Evolutionary conservation across 2,113 vertebrate species (phyloP).

Genomic region (Formicarius rufipectus): DNA sequence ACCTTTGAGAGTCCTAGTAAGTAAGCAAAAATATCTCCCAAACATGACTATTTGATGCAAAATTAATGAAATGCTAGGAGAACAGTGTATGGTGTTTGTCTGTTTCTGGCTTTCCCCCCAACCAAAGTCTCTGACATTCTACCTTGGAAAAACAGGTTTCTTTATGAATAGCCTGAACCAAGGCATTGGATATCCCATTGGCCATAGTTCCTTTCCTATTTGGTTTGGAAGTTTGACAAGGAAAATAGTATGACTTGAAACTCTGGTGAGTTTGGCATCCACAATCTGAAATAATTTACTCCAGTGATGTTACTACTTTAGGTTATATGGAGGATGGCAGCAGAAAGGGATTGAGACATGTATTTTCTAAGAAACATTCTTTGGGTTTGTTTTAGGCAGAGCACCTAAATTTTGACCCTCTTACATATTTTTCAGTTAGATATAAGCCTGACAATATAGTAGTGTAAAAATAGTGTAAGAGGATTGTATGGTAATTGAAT

Average conservation of each 20-base stretch:
- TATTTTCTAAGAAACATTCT: not conserved
- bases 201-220: not conserved
- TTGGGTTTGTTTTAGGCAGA: not conserved
- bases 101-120: not conserved
- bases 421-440: not conserved
- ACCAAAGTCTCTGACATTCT: not conserved
- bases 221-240: not conserved
- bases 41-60: not conserved
- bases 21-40: not conserved
- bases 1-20: not conserved
- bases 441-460: not conserved
- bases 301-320: not conserved
- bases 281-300: not conserved
- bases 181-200: not conserved
- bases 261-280: not conserved
- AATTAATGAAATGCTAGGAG: not conserved
- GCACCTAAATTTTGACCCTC: not conserved
- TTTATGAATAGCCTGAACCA: not conserved
- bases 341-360: not conserved
- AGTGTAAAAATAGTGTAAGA: not conserved
- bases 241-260: not conserved
- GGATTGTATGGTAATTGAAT: not conserved
- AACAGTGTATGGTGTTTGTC: not conserved
- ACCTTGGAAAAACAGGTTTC: not conserved
- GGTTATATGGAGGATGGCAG: not conserved